Evolutionary conservation across 2,113 vertebrate genomes (phyloP).

Genomic region (Burhinus bistriatus): DNA sequence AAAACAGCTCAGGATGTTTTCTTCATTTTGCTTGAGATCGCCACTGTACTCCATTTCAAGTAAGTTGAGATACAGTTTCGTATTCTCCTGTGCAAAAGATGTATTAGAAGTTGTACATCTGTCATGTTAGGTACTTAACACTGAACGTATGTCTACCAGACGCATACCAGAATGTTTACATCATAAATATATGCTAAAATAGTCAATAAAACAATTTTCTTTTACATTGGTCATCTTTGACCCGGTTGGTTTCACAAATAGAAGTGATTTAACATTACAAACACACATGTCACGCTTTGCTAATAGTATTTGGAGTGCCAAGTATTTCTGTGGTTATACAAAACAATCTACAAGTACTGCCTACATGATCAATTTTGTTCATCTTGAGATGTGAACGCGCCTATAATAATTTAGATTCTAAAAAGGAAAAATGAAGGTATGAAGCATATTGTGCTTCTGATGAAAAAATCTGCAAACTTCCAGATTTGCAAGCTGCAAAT

Average conservation of each 20-base stretch:
- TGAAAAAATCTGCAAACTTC: not conserved
- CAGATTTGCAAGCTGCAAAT: not conserved
- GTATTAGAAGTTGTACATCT: not conserved
- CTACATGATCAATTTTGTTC: fast-evolving
- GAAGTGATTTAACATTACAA: not conserved
- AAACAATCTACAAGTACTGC: fast-evolving
- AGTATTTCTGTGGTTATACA: not conserved
- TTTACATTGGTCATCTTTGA: fast-evolving
- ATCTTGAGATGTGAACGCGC: not conserved
- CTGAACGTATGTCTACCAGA: fast-evolving
- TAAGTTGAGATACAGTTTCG: slow-evolving; percentile 93
- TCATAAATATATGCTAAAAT: fast-evolving
- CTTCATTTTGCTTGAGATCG: slow-evolving; percentile 90
- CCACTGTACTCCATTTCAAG: slow-evolving; percentile 94
- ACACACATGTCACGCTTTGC: fast-evolving
- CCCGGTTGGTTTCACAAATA: not conserved
- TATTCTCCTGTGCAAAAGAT: slow-evolving; percentile 77
- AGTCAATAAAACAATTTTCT: not conserved
- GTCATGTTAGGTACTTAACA: fast-evolving
- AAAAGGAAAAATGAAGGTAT: not conserved
- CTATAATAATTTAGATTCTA: fast-evolving
- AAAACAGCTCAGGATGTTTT: slow-evolving; percentile 90
- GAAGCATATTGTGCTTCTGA: not conserved
- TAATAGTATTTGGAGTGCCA: not conserved
- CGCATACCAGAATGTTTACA: not conserved